Conservation (phyloP, 2,888 invertebrate species). For the Platypus cylindrus region DNA sequence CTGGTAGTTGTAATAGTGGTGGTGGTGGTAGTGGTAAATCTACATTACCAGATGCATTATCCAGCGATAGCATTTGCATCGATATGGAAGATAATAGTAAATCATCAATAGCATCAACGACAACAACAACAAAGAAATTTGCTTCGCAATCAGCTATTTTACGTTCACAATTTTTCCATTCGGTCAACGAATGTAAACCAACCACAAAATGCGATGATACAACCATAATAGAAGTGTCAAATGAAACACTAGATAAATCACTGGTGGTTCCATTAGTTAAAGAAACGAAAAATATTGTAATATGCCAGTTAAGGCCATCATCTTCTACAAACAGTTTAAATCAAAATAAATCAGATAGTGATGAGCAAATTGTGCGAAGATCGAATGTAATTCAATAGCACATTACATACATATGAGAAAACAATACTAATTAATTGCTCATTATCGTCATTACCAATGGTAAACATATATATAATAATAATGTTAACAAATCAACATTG, state of each 20-base stretch:
- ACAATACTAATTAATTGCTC: slow-evolving; percentile 1
- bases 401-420: too few species aligned
- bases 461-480: too few species aligned
- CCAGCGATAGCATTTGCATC: slow-evolving; percentile 33
- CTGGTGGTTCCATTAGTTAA: slow-evolving; percentile 19
- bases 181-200: slow-evolving; percentile 26
- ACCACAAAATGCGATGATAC: slow-evolving; percentile 29
- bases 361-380: too few species aligned
- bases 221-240: slow-evolving; percentile 31
- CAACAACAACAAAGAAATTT: slow-evolving; percentile 31
- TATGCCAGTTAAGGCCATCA: slow-evolving; percentile 14
- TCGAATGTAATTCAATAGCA: too few species aligned
- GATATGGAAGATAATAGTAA: slow-evolving; percentile 29
- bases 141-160: slow-evolving; percentile 38
- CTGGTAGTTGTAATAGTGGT: too few species aligned
- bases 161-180: slow-evolving; percentile 42
- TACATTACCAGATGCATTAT: slow-evolving; percentile 25
- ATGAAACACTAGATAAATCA: slow-evolving; percentile 29
- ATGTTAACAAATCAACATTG: too few species aligned
- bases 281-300: slow-evolving; percentile 14
- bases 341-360: not conserved
- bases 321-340: slow-evolving; percentile 12
- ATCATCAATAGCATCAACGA: too few species aligned
- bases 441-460: too few species aligned
- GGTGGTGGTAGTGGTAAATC: too few species aligned